Evolutionary conservation across 2,888 invertebrate species (phyloP), one percentile per base, ranked within the genome.

Genomic region (Adelphocoris suturalis): DNA sequence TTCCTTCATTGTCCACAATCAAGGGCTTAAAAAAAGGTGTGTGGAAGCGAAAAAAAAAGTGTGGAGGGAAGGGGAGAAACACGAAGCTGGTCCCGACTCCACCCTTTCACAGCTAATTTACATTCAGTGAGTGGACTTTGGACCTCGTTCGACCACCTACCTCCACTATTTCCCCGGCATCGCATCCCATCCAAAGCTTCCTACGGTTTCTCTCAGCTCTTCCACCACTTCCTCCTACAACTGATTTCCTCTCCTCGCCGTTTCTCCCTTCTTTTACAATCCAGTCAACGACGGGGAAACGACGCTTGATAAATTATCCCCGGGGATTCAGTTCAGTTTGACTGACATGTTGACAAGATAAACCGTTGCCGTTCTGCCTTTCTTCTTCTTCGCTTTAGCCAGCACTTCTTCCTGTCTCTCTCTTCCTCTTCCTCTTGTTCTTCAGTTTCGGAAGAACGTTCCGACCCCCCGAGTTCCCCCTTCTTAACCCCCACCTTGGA

Each of bases 281-380:
- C 46, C 68, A 86, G 47, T 46, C 55, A 55, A 88, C 78, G 55
- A 28, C 7, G n/a, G 48, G 37, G 52, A 52, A 52, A 27, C 23
- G 68, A 19, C 27, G 78, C 88, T 88, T 88, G 88, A 88, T 88
- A 78, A 88, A 88, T 88, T 88, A 68, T 88, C 78, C 88, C 85
- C 5, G 37, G 78, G 88, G 52, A 78, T 47, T 78, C 88, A 55
- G 76, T 55, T 78, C 28, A 78, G 88, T 88, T 88, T 88, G 88
- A 88, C 88, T 88, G 88, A 88, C 88, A 78, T 78, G 88, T 88
- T 88, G 88, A 88, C 88, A 88, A 88, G 88, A 88, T 78, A 88
- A 88, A 88, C 88, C 88, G 88, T 88, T 88, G 55, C 80, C 37
- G 28, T 85, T 75, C 55, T 46, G 75, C 46, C 47, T 27, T 88